Base-by-base conservation (phyloP, 2,113 vertebrate genomes). In the Gymnocephalus cernua region DNA sequence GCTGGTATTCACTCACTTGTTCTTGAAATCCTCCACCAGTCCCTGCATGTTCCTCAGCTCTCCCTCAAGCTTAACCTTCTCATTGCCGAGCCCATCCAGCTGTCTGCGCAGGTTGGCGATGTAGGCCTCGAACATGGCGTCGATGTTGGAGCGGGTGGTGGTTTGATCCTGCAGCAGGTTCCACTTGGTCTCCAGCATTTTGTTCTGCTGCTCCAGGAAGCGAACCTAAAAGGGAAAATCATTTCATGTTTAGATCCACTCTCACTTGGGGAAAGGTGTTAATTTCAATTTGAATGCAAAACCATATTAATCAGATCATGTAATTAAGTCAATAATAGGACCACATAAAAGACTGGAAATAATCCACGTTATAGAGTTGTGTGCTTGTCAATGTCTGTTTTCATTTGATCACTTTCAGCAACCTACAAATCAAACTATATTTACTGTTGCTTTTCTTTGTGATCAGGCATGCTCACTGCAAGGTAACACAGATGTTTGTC, bases 141-240 rank as follows among this genome's bases (percentile, higher is more conserved):
- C 97, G n/a, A 99, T 95, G 91, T 93, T 97, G 88, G 90, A 86
- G 1, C 44, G 86, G 41, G 75, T 77, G 25, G 90, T 90, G 79
- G 97, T 96, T 93, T 99, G 97, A 0, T 97, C 96, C 78, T 99
- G 97, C 47, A 99, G 94, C 21, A 99, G 93, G 29, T 6, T 93
- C 97, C 97, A 99, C 88, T 99, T 99, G 92, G 98, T 99, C 90
- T 99, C 98, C 88, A 99, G 93, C 89, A 99, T 96, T 91, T 99
- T 99, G 94, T 99, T 99, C 95, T 99, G 97, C 88, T 99, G 97
- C 79, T 99, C 98, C 92, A 99, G 92, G 91, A 97, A 97, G 38
- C 97, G 96, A 4, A 99, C 97, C 98, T 96, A 15, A 69, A 29
- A 1, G n/a, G 14, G 6, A 58, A 62, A 74, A 80, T 50, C 0